Conservation (phyloP, 2,888 invertebrate genomes). For the Platycnemis pennipes region DNA sequence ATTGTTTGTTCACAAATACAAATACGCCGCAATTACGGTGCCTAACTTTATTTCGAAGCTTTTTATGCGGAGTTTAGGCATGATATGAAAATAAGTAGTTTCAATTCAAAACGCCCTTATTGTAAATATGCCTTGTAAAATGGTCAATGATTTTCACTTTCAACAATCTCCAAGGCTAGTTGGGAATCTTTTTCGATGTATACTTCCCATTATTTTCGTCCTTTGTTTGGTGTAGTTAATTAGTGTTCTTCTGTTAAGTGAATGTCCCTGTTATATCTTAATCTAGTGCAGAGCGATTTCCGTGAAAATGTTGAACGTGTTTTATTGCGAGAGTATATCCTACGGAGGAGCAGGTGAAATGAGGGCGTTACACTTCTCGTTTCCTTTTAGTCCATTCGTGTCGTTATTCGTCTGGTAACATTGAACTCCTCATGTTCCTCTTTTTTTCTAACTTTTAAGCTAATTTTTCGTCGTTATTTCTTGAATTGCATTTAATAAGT, state of each 20-base stretch:
- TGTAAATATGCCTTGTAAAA: too few species aligned
- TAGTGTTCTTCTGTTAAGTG: neutral
- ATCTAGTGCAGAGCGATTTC: neutral
- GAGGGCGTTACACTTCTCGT: slow-evolving; percentile 40
- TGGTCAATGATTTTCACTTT: too few species aligned
- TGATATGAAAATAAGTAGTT: too few species aligned
- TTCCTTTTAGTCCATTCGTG: slow-evolving; percentile 9
- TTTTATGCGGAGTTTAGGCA: too few species aligned
- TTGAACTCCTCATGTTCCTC: neutral
- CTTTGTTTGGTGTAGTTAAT: neutral
- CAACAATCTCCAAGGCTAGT: too few species aligned
- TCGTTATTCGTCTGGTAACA: neutral
- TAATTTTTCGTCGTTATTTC: neutral
- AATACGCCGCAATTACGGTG: too few species aligned
- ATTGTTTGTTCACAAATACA: too few species aligned
- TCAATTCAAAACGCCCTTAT: too few species aligned
- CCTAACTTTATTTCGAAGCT: too few species aligned
- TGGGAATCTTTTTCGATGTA: too few species aligned
- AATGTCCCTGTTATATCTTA: neutral
- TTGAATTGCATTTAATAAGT: neutral
- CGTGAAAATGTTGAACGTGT: neutral
- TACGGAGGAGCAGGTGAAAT: neutral
- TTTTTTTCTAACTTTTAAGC: too few species aligned
- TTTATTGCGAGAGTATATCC: neutral
- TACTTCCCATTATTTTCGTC: too few species aligned